A percentile compares a stretch with the other conserved stretches of the same genome.
Evolutionary conservation across 2,888 invertebrate genomes (phyloP).

Genomic region (Phymatocera aterrima): DNA sequence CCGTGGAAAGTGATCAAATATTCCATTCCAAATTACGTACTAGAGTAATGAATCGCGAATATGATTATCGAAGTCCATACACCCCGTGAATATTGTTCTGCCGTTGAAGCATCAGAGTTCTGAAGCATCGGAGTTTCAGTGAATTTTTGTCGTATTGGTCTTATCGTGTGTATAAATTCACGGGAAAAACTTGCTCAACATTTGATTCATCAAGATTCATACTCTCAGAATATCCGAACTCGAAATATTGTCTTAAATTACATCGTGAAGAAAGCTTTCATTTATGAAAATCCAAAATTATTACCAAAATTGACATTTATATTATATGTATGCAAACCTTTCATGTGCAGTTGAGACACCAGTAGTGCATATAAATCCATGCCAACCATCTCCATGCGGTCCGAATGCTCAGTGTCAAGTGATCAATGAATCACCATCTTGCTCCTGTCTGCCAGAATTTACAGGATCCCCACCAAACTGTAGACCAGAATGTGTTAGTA

Average conservation of each 20-base stretch:
- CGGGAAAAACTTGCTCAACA: conserved; percentile 30
- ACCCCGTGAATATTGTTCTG: no score
- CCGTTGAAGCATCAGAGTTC: no score
- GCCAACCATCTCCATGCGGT: conserved; percentile 83
- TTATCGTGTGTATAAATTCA: not conserved
- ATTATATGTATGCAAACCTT: conserved; percentile 50
- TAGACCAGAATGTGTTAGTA: conserved; percentile 84
- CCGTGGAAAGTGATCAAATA: no score
- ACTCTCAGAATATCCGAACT: conserved; percentile 25
- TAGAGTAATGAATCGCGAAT: no score
- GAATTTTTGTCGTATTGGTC: not conserved
- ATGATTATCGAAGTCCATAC: no score
- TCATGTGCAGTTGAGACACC: conserved; percentile 59
- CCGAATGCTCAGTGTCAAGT: conserved; percentile 81
- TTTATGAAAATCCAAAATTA: not conserved
- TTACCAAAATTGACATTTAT: not conserved
- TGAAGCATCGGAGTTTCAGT: not conserved
- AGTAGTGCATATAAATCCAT: conserved; percentile 77
- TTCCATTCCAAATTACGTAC: no score
- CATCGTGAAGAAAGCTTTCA: conserved; percentile 15
- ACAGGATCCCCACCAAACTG: conserved; percentile 83
- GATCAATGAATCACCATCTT: conserved; percentile 80
- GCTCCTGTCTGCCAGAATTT: conserved; percentile 82
- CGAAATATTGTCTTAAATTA: not conserved
- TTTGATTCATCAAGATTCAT: conserved; percentile 45